Base-by-base conservation (phyloP, 2,113 vertebrate genomes). In the Myodes glareolus region DNA sequence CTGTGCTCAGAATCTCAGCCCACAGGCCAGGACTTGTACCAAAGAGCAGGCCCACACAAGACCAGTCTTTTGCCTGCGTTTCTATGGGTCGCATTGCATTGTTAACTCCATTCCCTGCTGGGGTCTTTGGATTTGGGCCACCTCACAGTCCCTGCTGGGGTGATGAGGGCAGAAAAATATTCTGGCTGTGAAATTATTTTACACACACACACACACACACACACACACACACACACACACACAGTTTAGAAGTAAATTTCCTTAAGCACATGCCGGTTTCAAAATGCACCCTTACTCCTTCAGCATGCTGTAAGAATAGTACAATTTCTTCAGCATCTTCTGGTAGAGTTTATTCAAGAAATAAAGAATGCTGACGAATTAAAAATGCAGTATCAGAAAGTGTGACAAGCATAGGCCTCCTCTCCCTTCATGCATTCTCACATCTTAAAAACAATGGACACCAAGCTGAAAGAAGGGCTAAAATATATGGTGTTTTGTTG, bases 391-490 rank as follows among this genome's bases (percentile, higher is more conserved):
- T 73, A 50, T 21, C n/a, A 3, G 45, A 73, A 61, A 77, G 3
- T 73, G 27, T 6, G 68, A 72, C 3, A 77, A 61, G 58, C n/a
- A 70, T 80, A 36, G 0, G 21, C 50, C 2, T n/a, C 19, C 39
- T 68, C 82, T 19, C 5, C 19, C 9, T 50, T 19, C 21, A 5
- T 4, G 33, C 42, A 65, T 52, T 94, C 31, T 19, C 52, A 80
- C 1, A 13, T 21, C 33, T 52, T 45, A 27, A 12, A 68, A 50
- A 13, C 27, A 52, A 47, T 0, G 0, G 17, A 58, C 5, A 21
- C 23, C 39, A 52, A 50, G 1, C 65, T 39, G 3, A n/a, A 1
- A 12, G 42, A 65, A 67, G 16, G 33, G 36, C 19, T 55, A 14
- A 87, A 76, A 67, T 42, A 47, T 36, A 82, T n/a, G 50, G 1